These are phyloP conservation scores for Branchipolynoe longqiensis DNA, from an alignment of 2,888 invertebrate genomes.

Conservation along the genomic window DNA sequence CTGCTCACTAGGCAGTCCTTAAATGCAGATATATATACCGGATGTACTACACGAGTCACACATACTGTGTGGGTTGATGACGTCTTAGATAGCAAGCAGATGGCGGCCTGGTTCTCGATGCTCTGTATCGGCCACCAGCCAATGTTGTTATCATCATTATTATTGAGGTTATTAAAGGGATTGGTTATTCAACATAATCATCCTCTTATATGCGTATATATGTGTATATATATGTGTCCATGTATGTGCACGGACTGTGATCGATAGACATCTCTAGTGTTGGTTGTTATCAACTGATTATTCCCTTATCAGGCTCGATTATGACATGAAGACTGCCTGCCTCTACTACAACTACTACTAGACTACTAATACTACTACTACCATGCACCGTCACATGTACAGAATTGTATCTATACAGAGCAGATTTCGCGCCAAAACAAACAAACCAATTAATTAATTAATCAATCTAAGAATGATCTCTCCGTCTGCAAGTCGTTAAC, in stretches of 20 bases:
- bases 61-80: conserved; percentile 14
- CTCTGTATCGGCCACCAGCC: conserved; percentile 13
- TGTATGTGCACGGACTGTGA: conserved; percentile 37
- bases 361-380: neutral
- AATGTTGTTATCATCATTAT: no score
- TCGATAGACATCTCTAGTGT: neutral
- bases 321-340: neutral
- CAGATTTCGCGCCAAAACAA: conserved; percentile 14
- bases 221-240: conserved; percentile 12
- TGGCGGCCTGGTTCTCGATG: conserved; percentile 10
- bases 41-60: neutral
- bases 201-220: neutral
- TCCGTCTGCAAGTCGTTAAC: no score
- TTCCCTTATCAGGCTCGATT: neutral
- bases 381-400: neutral
- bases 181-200: neutral
- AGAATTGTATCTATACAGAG: conserved; percentile 1
- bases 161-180: neutral
- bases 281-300: neutral
- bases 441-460: no score
- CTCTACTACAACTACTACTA: neutral
- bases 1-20: neutral
- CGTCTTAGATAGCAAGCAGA: neutral
- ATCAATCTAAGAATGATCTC: no score
- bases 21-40: neutral